phyloP scores from a whole-genome alignment of 2,113 vertebrate genomes.

The Hassar affinis region DNA sequence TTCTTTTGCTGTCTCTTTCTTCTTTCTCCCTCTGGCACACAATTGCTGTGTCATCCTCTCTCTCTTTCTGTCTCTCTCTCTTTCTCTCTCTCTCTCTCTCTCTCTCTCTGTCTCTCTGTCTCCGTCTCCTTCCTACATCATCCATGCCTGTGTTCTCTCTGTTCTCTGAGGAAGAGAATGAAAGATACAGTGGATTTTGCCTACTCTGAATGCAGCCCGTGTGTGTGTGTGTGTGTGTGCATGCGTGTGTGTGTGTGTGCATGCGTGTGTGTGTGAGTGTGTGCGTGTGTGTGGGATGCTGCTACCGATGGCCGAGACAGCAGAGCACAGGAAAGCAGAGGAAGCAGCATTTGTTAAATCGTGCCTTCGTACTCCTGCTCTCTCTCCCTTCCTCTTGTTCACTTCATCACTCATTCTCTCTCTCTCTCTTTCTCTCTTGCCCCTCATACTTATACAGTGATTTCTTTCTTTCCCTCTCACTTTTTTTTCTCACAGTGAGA shows the following conservation, averaged over 20 bases:
- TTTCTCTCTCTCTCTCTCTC: constrained; percentile 27
- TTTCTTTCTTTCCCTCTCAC: not conserved
- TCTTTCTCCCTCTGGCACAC: constrained; percentile 43
- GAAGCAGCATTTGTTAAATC: constrained; percentile 35
- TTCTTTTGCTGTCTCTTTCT: constrained; percentile 40
- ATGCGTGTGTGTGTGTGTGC: not conserved
- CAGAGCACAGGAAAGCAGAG: constrained; percentile 1
- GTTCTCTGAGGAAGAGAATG: constrained; percentile 48
- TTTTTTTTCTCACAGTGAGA: constrained; percentile 9
- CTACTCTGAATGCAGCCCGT: constrained; percentile 75
- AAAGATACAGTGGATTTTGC: constrained; percentile 74
- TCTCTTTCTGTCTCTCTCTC: constrained; percentile 29
- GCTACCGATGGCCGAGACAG: constrained; percentile 61
- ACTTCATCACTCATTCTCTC: constrained; percentile 57
- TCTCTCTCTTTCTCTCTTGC: constrained; percentile 58
- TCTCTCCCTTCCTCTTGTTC: constrained; percentile 48
- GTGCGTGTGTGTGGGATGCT: constrained; percentile 60
- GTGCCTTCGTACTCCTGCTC: constrained; percentile 17
- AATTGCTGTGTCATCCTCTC: constrained; percentile 48
- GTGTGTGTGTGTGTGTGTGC: not conserved
- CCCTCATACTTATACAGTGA: constrained; percentile 46
- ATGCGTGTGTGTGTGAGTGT: not conserved
- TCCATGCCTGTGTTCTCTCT: constrained; percentile 12
- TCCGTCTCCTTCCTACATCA: constrained; percentile 16
- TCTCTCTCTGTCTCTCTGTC: constrained; percentile 9